Percentiles rank a stretch among this genome's conserved stretches.
Conservation (phyloP, 2,113 vertebrate genomes). For the Paradisaea rubra region DNA sequence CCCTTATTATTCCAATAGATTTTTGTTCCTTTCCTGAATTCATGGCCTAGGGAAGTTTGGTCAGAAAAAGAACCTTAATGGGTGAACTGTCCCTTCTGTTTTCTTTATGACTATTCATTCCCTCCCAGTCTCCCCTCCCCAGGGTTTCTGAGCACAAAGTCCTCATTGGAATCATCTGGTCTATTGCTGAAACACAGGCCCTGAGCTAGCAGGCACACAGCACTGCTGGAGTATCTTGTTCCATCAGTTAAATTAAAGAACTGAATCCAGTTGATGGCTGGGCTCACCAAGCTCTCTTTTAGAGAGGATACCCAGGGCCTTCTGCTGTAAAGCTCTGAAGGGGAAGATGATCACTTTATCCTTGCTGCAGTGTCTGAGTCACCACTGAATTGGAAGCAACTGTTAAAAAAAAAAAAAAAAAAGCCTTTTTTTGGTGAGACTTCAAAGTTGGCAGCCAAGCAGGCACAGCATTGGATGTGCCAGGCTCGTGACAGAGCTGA, state of each 20-base stretch:
- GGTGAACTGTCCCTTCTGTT: neutral
- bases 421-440: constrained; percentile 1
- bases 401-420: neutral
- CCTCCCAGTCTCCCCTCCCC: neutral
- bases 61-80: neutral
- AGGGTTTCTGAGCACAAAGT: neutral
- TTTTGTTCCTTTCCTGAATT: neutral
- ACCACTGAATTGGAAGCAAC: constrained; percentile 40
- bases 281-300: neutral
- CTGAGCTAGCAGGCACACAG: neutral
- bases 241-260: neutral
- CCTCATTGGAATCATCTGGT: neutral
- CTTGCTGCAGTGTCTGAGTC: constrained; percentile 61
- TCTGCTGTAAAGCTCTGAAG: neutral
- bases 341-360: constrained; percentile 26
- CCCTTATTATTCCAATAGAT: neutral
- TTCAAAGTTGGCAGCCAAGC: constrained; percentile 40
- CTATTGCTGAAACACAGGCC: neutral
- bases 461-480: neutral
- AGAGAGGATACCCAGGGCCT: neutral
- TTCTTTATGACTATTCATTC: neutral
- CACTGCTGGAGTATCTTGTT: neutral
- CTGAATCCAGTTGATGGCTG: neutral
- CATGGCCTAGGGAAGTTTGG: neutral
- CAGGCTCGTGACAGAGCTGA: constrained; percentile 37